phyloP scores from a whole-genome alignment of 2,113 vertebrate genomes.

The Mobula hypostoma region DNA sequence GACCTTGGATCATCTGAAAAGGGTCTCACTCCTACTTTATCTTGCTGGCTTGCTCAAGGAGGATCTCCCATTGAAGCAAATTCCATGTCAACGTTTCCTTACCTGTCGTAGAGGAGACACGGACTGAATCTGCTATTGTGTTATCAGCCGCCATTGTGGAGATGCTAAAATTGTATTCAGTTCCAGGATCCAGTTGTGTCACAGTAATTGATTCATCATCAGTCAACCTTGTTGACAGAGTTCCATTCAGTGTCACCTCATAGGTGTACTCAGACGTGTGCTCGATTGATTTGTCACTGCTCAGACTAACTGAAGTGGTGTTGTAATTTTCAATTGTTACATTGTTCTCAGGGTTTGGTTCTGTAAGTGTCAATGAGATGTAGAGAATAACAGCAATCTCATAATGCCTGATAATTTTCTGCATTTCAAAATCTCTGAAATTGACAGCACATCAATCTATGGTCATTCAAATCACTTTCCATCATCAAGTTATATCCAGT shows the following conservation, averaged over 20 bases:
- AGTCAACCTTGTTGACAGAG: not conserved
- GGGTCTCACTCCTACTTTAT: not conserved
- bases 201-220: not conserved
- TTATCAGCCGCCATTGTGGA: not conserved
- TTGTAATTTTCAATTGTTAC: not conserved
- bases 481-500: too few species aligned
- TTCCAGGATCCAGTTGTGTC: constrained; percentile 38
- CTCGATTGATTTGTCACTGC: constrained; percentile 45
- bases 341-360: not conserved
- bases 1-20: too few species aligned
- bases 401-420: too few species aligned
- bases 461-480: too few species aligned
- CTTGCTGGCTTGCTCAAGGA: not conserved
- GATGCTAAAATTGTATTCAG: not conserved
- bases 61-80: too few species aligned
- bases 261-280: constrained; percentile 45
- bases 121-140: not conserved
- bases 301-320: constrained; percentile 43
- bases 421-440: too few species aligned
- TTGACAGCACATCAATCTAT: too few species aligned
- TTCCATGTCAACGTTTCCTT: not conserved
- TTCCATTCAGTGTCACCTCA: not conserved
- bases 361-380: not conserved
- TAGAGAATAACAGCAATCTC: too few species aligned
- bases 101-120: not conserved